Base-by-base conservation (phyloP, 2,888 invertebrate genomes). In the Smittia aterrima region DNA sequence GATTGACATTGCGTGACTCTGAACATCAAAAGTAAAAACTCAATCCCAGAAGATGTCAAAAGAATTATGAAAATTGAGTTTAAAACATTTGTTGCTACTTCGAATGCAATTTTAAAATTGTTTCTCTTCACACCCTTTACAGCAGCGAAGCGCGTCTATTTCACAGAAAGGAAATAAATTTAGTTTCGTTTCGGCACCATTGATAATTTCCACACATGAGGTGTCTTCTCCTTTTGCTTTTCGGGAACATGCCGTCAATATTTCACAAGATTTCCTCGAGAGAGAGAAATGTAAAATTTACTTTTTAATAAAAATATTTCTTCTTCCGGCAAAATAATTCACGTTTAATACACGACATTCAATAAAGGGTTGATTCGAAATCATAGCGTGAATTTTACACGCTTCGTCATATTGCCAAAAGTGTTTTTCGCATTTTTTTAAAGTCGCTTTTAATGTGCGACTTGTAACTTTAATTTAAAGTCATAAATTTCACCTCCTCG, bases 311-410 rank as follows among this genome's bases (percentile, higher is more conserved):
- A 58, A 58, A 58, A 20, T 20, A 58, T 58, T 58, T 32, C 32
- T 32, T 32, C n/a, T n/a, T n/a, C n/a, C 32, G 32, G 58, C 2
- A 13, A 47, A 47, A 20, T 58, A 22, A 7, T 22, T 20, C 20
- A 18, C 9, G 9, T 20, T 22, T 18, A 18, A 58, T 20, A 20
- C 58, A 58, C 18, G 20, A 58, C 11, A 32, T 32, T 66, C n/a
- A 38, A 67, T 20, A 40, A 67, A 67, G 67, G 67, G 67, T 41
- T 67, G 38, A 16, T 1, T 24, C 22, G 9, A n/a, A 16, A 41
- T 38, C 38, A 67, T 40, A 47, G 67, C 40, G 67, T 41, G n/a
- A 67, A 67, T 67, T 67, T 67, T 41, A 67, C 67, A 67, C 41
- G 67, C 67, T 41, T 41, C 67, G 41, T 41, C 67, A 67, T 47